Base-by-base conservation (phyloP, 1,140 invertebrate species). In the Diabrotica virgifera region DNA sequence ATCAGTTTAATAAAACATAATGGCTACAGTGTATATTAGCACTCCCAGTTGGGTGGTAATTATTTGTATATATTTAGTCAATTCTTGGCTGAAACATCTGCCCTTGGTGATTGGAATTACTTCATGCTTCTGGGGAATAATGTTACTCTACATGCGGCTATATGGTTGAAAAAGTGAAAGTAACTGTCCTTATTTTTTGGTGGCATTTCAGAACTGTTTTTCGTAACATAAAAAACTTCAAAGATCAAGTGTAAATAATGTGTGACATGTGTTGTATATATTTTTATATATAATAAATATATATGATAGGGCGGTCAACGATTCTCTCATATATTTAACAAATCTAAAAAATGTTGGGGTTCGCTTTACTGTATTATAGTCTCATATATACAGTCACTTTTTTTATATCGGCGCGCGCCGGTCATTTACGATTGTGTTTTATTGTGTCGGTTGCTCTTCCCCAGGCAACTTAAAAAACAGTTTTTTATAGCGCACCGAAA, bases 91-190 rank as follows among this genome's bases (percentile, higher is more conserved):
- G 69, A 77, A 76, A 71, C 83, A 85, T 73, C 77, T 87, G 77
- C 86, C 87, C 59, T 75, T 88, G 69, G 82, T 88, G 80, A 82
- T 89, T 77, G 87, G 87, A 70, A 82, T 89, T 69, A 87, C 84
- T 50, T 85, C 84, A 46, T 86, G 87, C 81, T 82, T 90, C 75
- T 90, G 88, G 88, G 89, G 88, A 74, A 83, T 90, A 71, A 84
- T 89, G 67, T 83, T 90, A 69, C 78, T 85, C 67, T 80, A 78
- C 69, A 74, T 79, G 69, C 70, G 76, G 62, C 69, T 79, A 63
- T 79, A 79, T 67, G 72, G 70, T 76, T 79, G 70, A 75, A 72
- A 55, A 60, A 52, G 46, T 53, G 52, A 13, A 53, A 57, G 24
- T 36, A 57, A 35, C 35, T 12, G 13, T 54, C 14, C 53, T 54